These are phyloP conservation scores for Cremastinae sp. DNA, from an alignment of 2,888 invertebrate species.

Conservation along the genomic window DNA sequence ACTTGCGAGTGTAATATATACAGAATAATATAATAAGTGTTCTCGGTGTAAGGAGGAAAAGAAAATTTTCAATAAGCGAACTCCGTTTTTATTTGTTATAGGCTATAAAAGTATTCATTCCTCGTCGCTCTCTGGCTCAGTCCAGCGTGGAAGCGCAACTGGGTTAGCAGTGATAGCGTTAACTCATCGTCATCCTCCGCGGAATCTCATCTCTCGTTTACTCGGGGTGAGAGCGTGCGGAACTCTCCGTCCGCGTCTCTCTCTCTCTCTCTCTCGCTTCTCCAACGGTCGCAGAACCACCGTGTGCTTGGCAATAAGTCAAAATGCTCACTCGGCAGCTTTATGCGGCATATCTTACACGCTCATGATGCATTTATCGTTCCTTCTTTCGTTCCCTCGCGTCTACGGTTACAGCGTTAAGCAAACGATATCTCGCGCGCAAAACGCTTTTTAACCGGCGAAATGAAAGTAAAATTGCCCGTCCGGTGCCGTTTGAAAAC, in stretches of 20 bases:
- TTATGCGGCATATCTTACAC: conserved; percentile 49
- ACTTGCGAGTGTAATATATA: no score
- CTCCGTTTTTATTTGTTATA: conserved; percentile 42
- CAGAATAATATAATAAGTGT: no score
- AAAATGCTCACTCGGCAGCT: conserved; percentile 36
- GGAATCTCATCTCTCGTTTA: conserved; percentile 57
- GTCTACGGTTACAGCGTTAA: conserved; percentile 26
- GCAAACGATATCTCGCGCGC: conserved; percentile 12
- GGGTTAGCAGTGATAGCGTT: conserved; percentile 67
- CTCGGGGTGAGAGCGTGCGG: conserved; percentile 5
- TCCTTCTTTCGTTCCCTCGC: conserved; percentile 19
- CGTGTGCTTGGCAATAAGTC: conserved; percentile 52
- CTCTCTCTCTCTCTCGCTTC: not conserved
- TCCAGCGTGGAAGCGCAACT: conserved; percentile 63
- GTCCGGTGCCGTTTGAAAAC: no score
- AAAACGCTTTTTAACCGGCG: not conserved
- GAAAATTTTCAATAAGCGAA: no score
- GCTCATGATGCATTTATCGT: conserved; percentile 53
- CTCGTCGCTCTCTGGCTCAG: conserved; percentile 62
- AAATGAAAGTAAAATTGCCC: not conserved
- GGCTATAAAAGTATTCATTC: conserved; percentile 56
- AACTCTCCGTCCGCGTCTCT: not conserved
- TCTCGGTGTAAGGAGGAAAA: no score
- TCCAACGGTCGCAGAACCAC: conserved; percentile 26
- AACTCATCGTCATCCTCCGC: conserved; percentile 64